These are phyloP conservation scores for Tenualosa thibaudeaui DNA, from an alignment of 2,797 vertebrate genomes.

Conservation along the genomic window DNA sequence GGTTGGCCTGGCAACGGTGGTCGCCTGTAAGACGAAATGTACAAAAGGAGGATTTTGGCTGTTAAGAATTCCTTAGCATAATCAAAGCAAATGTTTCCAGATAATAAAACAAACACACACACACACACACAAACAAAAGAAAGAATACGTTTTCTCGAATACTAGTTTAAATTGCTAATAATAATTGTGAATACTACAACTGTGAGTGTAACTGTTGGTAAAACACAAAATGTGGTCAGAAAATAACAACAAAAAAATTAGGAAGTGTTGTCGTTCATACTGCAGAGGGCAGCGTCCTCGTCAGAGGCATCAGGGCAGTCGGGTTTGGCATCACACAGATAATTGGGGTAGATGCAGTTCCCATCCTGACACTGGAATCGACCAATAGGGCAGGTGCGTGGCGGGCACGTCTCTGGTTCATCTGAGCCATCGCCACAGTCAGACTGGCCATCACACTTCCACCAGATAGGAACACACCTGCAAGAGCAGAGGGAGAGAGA, in stretches of 20 bases:
- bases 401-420: conserved; percentile 70
- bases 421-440: conserved; percentile 73
- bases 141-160: neutral
- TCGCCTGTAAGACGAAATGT: conserved; percentile 54
- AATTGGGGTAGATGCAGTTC: conserved; percentile 66
- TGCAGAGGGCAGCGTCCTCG: conserved; percentile 54
- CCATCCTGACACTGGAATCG: conserved; percentile 72
- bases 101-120: neutral
- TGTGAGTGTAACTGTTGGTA: too few relatives aligned
- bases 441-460: conserved; percentile 75
- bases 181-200: too few relatives aligned
- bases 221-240: too few relatives aligned
- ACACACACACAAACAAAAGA: neutral
- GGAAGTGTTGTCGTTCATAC: neutral
- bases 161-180: too few relatives aligned
- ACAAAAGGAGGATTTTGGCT: neutral
- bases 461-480: conserved; percentile 74
- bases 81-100: neutral
- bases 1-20: conserved; percentile 67
- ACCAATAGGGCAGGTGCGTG: conserved; percentile 63
- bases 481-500: neutral
- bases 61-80: neutral
- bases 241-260: neutral
- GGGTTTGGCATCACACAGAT: conserved; percentile 60
- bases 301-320: conserved; percentile 71